A percentile compares a stretch with the other conserved stretches of the same genome.
phyloP scores from a whole-genome alignment of 2,113 vertebrate species.

The Pterocles burchelli region DNA sequence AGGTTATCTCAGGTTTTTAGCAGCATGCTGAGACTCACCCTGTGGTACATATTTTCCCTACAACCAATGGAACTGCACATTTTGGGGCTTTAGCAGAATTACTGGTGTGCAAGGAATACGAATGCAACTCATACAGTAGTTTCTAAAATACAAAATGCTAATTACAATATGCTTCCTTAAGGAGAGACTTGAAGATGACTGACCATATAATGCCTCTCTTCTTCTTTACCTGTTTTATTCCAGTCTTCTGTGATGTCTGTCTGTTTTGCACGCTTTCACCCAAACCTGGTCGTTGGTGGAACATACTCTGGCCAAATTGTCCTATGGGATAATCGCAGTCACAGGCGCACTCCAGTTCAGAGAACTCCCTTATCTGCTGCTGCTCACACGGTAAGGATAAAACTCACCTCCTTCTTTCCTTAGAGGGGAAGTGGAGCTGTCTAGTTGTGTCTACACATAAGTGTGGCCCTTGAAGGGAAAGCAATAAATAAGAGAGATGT shows the following conservation, averaged over 20 bases:
- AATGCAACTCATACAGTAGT: background rate
- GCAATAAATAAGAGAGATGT: background rate
- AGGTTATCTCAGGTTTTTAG: background rate
- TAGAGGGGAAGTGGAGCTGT: background rate
- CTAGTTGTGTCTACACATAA: background rate
- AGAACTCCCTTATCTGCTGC: conserved; percentile 95
- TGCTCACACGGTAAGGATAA: conserved; percentile 89
- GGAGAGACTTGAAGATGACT: background rate
- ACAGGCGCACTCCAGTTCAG: conserved; percentile 93
- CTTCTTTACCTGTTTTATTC: conserved; percentile 8
- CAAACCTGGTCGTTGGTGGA: conserved; percentile 93
- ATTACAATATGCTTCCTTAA: background rate
- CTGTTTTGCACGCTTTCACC: conserved; percentile 96
- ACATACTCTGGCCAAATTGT: conserved; percentile 97
- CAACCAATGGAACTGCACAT: background rate
- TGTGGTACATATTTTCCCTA: background rate
- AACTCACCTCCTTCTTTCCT: background rate
- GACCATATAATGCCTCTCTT: background rate
- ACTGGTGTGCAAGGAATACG: background rate
- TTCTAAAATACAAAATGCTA: background rate
- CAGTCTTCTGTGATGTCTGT: conserved; percentile 97
- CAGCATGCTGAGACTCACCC: background rate
- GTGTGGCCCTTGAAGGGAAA: background rate
- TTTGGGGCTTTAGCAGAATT: background rate
- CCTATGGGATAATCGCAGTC: conserved; percentile 97